Percentiles rank a stretch among this genome's conserved stretches.
Conservation (phyloP, 2,888 invertebrate species). For the Temnothorax unifasciatus region DNA sequence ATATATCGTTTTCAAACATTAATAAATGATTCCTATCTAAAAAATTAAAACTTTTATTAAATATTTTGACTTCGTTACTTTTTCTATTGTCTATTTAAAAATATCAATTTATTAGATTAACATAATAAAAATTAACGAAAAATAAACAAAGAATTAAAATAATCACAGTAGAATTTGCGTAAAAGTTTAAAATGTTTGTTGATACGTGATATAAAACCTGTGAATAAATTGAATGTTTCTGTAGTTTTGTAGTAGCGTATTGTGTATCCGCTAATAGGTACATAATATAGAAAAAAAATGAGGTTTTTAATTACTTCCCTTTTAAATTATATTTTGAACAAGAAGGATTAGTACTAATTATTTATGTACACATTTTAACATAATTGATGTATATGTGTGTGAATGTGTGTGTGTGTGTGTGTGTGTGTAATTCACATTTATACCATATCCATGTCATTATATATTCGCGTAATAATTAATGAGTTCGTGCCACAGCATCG, state of each 20-base stretch:
- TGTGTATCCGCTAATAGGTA: not conserved
- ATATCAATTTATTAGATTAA: not conserved
- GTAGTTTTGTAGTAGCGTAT: not conserved
- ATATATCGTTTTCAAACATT: not conserved
- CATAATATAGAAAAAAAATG: slow-evolving; percentile 2
- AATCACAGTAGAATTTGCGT: not conserved
- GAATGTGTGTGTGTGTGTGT: not conserved
- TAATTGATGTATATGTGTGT: slow-evolving; percentile 8
- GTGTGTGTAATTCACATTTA: slow-evolving; percentile 2
- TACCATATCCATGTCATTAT: slow-evolving; percentile 41
- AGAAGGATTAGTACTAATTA: slow-evolving; percentile 18
- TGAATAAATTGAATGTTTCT: not conserved
- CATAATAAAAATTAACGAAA: not conserved
- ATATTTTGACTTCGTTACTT: not conserved
- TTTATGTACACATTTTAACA: slow-evolving; percentile 6
- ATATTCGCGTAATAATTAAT: slow-evolving; percentile 70
- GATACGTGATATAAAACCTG: not conserved
- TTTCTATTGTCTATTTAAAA: not conserved
- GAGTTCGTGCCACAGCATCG: slow-evolving; percentile 64
- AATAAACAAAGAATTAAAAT: not conserved
- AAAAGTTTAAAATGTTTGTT: not conserved
- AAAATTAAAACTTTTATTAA: not conserved
- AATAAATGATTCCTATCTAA: not conserved
- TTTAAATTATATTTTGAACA: slow-evolving; percentile 13
- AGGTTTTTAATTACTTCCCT: not conserved